Conservation (phyloP, 2,797 vertebrate species). For the Strix occidentalis region DNA sequence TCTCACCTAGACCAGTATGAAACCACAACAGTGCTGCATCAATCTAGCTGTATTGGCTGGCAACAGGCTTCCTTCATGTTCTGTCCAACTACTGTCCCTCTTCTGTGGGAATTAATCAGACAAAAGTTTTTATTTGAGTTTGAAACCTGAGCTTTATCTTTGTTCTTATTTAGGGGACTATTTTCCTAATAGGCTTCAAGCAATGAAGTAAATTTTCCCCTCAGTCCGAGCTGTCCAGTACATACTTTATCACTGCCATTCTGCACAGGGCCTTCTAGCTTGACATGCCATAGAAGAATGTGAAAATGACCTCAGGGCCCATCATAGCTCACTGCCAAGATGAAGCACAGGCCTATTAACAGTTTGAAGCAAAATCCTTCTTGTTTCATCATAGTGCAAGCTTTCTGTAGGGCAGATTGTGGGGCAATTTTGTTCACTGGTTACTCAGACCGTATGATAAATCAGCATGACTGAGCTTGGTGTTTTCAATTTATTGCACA, state of each 20-base stretch:
- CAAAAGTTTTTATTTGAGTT: not conserved
- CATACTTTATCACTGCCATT: not conserved
- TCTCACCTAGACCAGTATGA: not conserved
- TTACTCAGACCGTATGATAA: not conserved
- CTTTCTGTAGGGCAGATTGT: not conserved
- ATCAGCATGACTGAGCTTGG: not conserved
- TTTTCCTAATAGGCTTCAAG: not conserved
- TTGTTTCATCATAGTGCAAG: not conserved
- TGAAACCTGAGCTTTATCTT: not conserved
- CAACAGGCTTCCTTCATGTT: not conserved
- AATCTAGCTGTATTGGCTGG: not conserved
- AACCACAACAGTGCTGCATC: not conserved
- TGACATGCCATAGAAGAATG: not conserved
- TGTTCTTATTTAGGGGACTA: not conserved
- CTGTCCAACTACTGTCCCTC: not conserved
- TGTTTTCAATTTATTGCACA: not conserved
- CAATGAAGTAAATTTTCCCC: not conserved
- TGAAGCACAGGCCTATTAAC: not conserved
- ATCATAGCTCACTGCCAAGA: not conserved
- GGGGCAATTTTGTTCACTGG: not conserved
- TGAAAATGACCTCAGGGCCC: not conserved
- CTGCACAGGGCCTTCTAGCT: not conserved
- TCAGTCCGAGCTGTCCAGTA: not conserved
- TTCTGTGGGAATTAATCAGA: not conserved
- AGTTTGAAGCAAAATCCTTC: conserved; percentile 7